Evolutionary conservation across 2,797 vertebrate genomes (phyloP).

Genomic region (Gambusia yucatana): DNA sequence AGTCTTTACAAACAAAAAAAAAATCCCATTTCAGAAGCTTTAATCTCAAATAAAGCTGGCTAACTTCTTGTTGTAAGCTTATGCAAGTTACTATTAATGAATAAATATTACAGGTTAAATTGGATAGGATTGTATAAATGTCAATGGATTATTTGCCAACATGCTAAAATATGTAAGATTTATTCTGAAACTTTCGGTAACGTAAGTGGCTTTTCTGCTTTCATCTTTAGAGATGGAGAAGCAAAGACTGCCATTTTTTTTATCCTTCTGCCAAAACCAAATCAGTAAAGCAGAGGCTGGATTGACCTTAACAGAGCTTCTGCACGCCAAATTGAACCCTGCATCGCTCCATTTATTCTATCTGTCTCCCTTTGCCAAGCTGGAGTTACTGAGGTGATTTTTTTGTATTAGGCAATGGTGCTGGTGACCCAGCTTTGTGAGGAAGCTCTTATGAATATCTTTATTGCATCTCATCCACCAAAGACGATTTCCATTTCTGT

Average conservation of each 20-base stretch:
- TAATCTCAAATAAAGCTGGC: not conserved
- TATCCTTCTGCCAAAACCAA: conserved; percentile 33
- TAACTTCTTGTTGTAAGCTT: not conserved
- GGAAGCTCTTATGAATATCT: conserved; percentile 54
- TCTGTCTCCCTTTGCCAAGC: conserved; percentile 44
- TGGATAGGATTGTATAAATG: not conserved
- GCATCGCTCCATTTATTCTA: conserved; percentile 42
- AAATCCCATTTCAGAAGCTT: not conserved
- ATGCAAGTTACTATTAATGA: not conserved
- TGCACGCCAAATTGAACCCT: conserved; percentile 47
- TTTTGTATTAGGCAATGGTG: conserved; percentile 59
- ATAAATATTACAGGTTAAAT: not conserved
- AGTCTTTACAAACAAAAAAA: not conserved
- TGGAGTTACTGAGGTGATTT: conserved; percentile 65
- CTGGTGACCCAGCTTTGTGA: conserved; percentile 44
- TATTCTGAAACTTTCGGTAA: conserved; percentile 11
- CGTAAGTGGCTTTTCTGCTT: not conserved
- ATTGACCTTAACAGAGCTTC: conserved; percentile 51
- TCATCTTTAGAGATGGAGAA: conserved; percentile 39
- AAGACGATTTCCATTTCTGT: conserved; percentile 33
- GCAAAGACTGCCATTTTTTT: conserved; percentile 28
- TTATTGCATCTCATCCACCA: conserved; percentile 49
- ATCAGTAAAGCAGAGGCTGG: conserved; percentile 38
- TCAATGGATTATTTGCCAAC: not conserved
- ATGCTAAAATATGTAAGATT: not conserved